These are phyloP conservation scores for Formica selysi DNA, from an alignment of 1,140 invertebrate species.

Conservation along the genomic window DNA sequence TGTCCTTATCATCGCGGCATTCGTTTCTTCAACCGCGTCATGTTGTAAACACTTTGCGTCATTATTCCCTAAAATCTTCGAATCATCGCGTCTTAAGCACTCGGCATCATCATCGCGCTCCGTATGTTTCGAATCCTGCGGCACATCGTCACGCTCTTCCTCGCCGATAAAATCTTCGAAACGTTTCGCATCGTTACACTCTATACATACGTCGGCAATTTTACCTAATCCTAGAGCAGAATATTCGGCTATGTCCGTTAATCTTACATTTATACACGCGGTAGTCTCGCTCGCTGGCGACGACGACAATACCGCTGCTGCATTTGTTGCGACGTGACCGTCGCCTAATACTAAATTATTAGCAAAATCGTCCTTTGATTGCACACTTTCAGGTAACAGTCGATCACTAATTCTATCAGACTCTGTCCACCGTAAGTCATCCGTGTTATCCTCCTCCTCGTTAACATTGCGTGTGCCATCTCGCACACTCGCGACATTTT, in stretches of 20 bases:
- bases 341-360: slow-evolving; percentile 65
- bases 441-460: background rate
- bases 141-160: background rate
- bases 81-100: slow-evolving; percentile 1
- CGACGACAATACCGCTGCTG: background rate
- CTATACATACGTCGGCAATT: slow-evolving; percentile 22
- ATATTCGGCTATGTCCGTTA: slow-evolving; percentile 72
- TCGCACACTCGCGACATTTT: background rate
- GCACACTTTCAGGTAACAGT: slow-evolving; percentile 71
- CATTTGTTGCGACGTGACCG: slow-evolving; percentile 47
- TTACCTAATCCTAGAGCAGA: slow-evolving; percentile 70
- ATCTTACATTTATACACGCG: slow-evolving; percentile 69
- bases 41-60: slow-evolving; percentile 1
- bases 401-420: slow-evolving; percentile 50
- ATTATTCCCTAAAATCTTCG: background rate
- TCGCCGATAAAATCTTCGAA: background rate
- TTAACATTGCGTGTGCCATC: background rate
- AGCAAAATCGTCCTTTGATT: slow-evolving; percentile 68
- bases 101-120: background rate
- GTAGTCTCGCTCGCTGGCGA: slow-evolving; percentile 62
- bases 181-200: slow-evolving; percentile 5
- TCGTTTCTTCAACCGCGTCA: background rate
- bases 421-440: slow-evolving; percentile 16
- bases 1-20: slow-evolving; percentile 52
- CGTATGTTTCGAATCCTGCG: background rate